Conservation (phyloP, 2,113 vertebrate species). For the Eudyptes chrysolophus region DNA sequence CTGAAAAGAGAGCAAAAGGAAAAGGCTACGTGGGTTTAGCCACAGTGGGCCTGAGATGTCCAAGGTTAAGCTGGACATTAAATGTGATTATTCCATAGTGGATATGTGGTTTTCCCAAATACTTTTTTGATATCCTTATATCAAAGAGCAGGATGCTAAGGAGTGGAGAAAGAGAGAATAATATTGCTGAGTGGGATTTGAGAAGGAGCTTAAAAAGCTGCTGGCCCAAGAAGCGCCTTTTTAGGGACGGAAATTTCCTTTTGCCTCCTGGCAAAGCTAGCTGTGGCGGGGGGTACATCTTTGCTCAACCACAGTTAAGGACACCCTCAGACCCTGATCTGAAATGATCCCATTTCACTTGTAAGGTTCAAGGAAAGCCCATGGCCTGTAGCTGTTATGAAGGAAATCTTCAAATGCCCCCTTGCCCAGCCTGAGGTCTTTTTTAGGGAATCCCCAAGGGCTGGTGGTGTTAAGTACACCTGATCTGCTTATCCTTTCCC, state of each 20-base stretch:
- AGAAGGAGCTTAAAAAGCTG: background rate
- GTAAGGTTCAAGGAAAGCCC: background rate
- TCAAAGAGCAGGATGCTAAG: background rate
- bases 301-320: background rate
- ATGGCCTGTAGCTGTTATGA: background rate
- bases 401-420: background rate
- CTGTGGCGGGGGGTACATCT: fast-evolving
- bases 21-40: background rate
- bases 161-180: background rate
- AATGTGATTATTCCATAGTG: background rate
- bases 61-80: background rate
- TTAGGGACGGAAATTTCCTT: background rate
- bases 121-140: background rate
- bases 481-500: background rate
- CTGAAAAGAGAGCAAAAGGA: background rate
- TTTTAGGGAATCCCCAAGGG: background rate
- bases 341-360: background rate
- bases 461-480: background rate
- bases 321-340: background rate
- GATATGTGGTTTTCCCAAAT: background rate
- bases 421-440: background rate
- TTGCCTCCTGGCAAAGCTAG: background rate
- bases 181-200: background rate
- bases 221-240: background rate
- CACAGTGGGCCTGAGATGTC: background rate